Evolutionary conservation across 2,888 invertebrate species (phyloP).

Genomic region (Acleris laterana): DNA sequence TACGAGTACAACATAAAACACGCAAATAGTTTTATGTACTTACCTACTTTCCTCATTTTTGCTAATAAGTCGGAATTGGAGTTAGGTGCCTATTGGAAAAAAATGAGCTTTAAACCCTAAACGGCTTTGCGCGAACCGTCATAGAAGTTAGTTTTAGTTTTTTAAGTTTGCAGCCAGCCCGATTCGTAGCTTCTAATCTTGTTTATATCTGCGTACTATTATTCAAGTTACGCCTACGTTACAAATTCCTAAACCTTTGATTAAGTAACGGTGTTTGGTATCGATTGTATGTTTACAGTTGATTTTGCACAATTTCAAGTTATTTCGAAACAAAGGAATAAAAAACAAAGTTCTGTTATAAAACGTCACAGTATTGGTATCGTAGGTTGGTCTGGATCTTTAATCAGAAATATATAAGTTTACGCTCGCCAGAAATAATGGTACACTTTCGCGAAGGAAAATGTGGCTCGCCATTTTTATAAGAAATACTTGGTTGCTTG

Average conservation of each 20-base stretch:
- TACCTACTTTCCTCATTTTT: neutral
- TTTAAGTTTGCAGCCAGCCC: neutral
- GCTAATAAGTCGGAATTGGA: neutral
- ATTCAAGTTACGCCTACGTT: slow-evolving; percentile 20
- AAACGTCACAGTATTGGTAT: too few species aligned
- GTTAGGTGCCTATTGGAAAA: neutral
- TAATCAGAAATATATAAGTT: too few species aligned
- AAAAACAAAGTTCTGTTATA: too few species aligned
- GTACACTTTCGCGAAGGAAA: too few species aligned
- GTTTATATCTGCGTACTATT: slow-evolving; percentile 11
- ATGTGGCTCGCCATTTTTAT: too few species aligned
- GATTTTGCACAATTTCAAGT: neutral
- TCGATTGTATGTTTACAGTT: neutral
- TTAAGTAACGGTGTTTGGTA: neutral
- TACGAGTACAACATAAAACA: too few species aligned
- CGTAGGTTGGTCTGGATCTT: too few species aligned
- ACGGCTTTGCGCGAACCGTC: neutral
- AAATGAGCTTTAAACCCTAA: neutral
- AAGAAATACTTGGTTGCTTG: neutral
- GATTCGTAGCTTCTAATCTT: slow-evolving; percentile 1
- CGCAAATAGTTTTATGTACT: too few species aligned
- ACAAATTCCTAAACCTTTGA: slow-evolving; percentile 14
- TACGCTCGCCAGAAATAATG: too few species aligned
- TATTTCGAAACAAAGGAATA: too few species aligned
- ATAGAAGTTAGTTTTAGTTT: neutral